These are phyloP conservation scores for Abscondita cerata DNA, from an alignment of 2,888 invertebrate genomes.

Conservation along the genomic window DNA sequence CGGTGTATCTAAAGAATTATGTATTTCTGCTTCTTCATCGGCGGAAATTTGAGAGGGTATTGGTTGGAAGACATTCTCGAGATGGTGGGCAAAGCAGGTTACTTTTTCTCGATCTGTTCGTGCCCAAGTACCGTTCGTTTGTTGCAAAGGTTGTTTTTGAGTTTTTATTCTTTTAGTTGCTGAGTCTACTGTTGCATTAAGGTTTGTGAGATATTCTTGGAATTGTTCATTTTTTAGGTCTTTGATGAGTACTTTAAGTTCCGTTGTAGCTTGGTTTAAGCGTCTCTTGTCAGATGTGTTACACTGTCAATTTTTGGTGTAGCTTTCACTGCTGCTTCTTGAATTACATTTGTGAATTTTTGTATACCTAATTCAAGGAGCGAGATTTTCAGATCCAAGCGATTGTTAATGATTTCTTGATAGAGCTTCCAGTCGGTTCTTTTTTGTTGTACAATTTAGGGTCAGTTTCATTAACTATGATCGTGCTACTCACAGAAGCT, in stretches of 20 bases:
- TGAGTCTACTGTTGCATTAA: constrained; percentile 1
- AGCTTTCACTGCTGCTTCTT: constrained; percentile 31
- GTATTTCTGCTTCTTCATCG: constrained; percentile 2
- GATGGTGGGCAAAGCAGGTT: not conserved
- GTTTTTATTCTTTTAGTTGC: constrained; percentile 12
- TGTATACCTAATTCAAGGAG: constrained; percentile 18
- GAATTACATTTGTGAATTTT: constrained; percentile 26
- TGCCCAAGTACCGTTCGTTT: no score
- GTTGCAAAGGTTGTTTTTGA: not conserved
- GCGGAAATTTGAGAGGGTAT: constrained; percentile 2
- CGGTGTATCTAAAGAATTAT: constrained; percentile 1
- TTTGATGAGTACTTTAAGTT: constrained; percentile 3
- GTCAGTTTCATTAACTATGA: not conserved
- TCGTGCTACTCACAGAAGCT: not conserved
- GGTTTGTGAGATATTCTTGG: not conserved
- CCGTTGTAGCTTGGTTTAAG: constrained; percentile 29
- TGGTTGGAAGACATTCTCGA: constrained; percentile 7
- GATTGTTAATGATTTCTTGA: not conserved
- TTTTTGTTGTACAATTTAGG: not conserved
- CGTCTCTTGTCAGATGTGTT: constrained; percentile 25
- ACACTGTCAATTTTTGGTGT: constrained; percentile 19
- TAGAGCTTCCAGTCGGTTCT: constrained; percentile 10
- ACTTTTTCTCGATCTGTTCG: not conserved
- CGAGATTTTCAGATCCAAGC: not conserved
- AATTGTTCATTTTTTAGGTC: not conserved